Percentiles rank a stretch among this genome's conserved stretches.
Conservation (phyloP, 1,140 invertebrate species). For the Heterodera carotae region DNA sequence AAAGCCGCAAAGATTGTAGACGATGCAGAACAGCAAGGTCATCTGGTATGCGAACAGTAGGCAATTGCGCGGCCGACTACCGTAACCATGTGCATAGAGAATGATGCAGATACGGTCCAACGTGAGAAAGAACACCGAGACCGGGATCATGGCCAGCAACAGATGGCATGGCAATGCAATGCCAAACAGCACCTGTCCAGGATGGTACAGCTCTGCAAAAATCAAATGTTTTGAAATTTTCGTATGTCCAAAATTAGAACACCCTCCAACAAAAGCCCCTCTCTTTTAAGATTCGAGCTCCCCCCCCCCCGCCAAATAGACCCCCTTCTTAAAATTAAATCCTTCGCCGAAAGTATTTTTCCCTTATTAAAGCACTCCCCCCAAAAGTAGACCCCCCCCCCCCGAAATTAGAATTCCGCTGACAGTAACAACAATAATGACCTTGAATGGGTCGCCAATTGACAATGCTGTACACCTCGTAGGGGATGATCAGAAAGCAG, state of each 20-base stretch:
- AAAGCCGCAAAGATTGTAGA: slow-evolving; percentile 19
- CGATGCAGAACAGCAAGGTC: slow-evolving; percentile 14
- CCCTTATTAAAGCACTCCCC: too few relatives aligned
- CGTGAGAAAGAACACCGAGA: slow-evolving; percentile 28
- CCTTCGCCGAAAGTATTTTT: too few relatives aligned
- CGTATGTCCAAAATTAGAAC: too few relatives aligned
- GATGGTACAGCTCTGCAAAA: slow-evolving; percentile 18
- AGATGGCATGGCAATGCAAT: slow-evolving; percentile 24
- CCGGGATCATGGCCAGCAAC: slow-evolving; percentile 21
- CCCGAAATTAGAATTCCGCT: too few relatives aligned
- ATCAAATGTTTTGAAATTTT: too few relatives aligned
- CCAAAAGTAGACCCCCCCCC: too few relatives aligned
- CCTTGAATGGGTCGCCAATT: slow-evolving; percentile 17
- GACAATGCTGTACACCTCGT: slow-evolving; percentile 24
- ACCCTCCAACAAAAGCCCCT: too few relatives aligned
- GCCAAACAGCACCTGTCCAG: slow-evolving; percentile 3
- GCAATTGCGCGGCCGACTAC: slow-evolving; percentile 5
- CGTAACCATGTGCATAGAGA: slow-evolving; percentile 2
- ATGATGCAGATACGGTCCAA: slow-evolving; percentile 26
- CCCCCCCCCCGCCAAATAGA: too few relatives aligned
- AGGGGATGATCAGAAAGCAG: slow-evolving; percentile 25
- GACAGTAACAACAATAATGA: background rate
- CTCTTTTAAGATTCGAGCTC: too few relatives aligned
- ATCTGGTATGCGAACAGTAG: slow-evolving; percentile 16
- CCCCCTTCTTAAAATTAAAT: too few relatives aligned